A percentile compares a stretch with the other conserved stretches of the same genome.
Conservation (phyloP, 37 sponge, comb jelly and placozoan genomes). For the Corticium candelabrum region DNA sequence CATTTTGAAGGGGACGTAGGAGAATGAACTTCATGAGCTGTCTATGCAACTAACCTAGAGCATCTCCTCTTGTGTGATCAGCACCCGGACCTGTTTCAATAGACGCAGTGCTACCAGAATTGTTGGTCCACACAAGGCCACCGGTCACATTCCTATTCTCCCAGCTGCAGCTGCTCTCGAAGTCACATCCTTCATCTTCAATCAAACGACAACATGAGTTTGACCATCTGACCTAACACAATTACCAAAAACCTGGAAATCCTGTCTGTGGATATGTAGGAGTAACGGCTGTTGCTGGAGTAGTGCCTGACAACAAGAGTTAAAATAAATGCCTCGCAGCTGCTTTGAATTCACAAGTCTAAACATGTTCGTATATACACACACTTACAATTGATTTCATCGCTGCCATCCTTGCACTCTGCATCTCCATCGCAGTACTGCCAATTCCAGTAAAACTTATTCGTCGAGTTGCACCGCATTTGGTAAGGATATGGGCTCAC, state of each 20-base stretch:
- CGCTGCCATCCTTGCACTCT: not conserved
- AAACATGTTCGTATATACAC: not conserved
- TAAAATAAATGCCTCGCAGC: no score
- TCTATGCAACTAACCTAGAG: no score
- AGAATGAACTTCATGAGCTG: no score
- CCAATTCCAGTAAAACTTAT: not conserved
- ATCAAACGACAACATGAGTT: not conserved
- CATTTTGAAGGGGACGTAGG: no score
- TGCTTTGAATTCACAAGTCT: no score
- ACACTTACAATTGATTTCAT: not conserved
- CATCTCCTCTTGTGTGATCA: not conserved
- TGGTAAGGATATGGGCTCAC: not conserved
- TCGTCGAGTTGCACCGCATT: not conserved
- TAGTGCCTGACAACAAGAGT: no score
- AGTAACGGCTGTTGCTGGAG: no score
- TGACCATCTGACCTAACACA: not conserved
- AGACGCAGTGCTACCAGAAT: not conserved
- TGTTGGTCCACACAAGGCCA: not conserved
- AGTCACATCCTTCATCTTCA: not conserved
- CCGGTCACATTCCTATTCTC: not conserved
- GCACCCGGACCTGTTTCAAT: not conserved
- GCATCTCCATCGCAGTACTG: not conserved
- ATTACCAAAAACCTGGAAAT: not conserved
- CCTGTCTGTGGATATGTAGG: not conserved
- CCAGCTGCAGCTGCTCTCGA: not conserved